A percentile compares a stretch with the other conserved stretches of the same genome.
Evolutionary conservation across 2,113 vertebrate species (phyloP).

Genomic region (Suricata suricatta): DNA sequence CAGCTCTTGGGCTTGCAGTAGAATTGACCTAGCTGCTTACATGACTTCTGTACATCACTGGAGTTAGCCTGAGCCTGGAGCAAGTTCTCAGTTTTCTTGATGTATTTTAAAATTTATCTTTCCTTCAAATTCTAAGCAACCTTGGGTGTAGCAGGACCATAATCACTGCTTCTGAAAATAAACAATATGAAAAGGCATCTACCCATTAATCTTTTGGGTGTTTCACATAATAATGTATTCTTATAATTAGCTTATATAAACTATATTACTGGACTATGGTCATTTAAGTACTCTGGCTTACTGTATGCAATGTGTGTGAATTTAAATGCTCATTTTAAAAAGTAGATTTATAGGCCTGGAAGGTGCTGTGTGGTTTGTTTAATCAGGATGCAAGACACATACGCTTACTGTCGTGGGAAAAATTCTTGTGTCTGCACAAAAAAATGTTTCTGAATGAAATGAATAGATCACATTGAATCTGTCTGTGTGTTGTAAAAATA

Average conservation of each 20-base stretch:
- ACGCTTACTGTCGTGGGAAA: slow-evolving; percentile 72
- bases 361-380: slow-evolving; percentile 25
- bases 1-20: background rate
- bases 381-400: slow-evolving; percentile 66
- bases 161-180: slow-evolving; percentile 30
- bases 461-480: slow-evolving; percentile 28
- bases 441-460: slow-evolving; percentile 65
- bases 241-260: background rate
- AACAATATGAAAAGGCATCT: background rate
- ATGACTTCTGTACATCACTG: too few species aligned
- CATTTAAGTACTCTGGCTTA: background rate
- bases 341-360: slow-evolving; percentile 15
- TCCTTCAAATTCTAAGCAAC: slow-evolving; percentile 35
- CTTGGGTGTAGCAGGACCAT: background rate
- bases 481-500: slow-evolving; percentile 27
- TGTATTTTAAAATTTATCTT: slow-evolving; percentile 13
- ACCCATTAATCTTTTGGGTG: background rate
- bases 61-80: background rate
- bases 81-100: background rate
- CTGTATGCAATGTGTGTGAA: background rate
- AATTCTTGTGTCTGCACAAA: slow-evolving; percentile 23
- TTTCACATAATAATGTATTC: slow-evolving; percentile 27
- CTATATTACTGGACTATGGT: background rate
- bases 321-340: slow-evolving; percentile 32
- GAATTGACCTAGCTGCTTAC: background rate